A percentile compares a stretch with the other conserved stretches of the same genome.
phyloP scores from a whole-genome alignment of 1,140 invertebrate species.

The Gryllus bimaculatus region DNA sequence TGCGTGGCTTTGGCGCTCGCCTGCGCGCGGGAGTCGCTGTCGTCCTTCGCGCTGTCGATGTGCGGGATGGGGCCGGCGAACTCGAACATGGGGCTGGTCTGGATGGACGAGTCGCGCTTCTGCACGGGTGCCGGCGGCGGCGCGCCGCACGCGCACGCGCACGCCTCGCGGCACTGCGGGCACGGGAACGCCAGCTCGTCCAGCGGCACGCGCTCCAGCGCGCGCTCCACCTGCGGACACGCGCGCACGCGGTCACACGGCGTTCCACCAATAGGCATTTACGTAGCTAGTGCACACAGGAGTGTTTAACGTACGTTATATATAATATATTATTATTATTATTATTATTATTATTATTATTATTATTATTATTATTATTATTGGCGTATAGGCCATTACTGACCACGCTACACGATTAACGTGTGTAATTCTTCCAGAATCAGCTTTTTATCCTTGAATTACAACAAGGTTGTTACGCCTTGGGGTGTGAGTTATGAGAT shows the following conservation, averaged over 20 bases:
- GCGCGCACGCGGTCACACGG: neutral
- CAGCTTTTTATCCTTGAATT: too few relatives aligned
- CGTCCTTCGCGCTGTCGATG: conserved; percentile 60
- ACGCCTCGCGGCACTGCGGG: conserved; percentile 39
- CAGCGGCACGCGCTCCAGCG: conserved; percentile 52
- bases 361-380: too few relatives aligned
- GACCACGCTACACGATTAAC: too few relatives aligned
- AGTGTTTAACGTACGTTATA: neutral
- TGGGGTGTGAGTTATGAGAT: too few relatives aligned
- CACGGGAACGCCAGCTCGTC: conserved; percentile 53
- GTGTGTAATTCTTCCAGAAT: too few relatives aligned
- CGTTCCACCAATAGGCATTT: neutral
- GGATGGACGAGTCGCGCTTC: conserved; percentile 33
- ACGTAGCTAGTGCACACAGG: neutral
- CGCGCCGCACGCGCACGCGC: conserved; percentile 6
- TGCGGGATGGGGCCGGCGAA: conserved; percentile 56
- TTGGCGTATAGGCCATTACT: too few relatives aligned
- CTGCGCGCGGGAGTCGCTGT: conserved; percentile 29
- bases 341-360: too few relatives aligned
- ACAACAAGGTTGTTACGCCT: too few relatives aligned
- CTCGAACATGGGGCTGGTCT: conserved; percentile 49
- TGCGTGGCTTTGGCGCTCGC: neutral
- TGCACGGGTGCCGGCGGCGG: neutral
- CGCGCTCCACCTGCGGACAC: conserved; percentile 40
- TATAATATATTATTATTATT: too few relatives aligned